Conservation (phyloP, 2,888 invertebrate species). For the Steinernema carpocapsae region DNA sequence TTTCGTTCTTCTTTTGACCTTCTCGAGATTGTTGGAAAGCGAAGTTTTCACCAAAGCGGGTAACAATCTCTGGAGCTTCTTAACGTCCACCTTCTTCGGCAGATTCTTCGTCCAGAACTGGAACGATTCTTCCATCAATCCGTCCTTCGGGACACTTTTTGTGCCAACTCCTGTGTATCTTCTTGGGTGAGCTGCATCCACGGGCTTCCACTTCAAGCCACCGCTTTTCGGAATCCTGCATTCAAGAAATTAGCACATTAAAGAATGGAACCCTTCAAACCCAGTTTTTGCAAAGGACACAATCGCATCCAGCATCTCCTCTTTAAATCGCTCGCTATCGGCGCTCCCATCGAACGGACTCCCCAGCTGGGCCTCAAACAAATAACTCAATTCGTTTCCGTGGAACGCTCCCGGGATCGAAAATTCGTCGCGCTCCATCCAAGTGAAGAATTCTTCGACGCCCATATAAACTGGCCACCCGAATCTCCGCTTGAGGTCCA, state of each 20-base stretch:
- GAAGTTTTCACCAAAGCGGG: neutral
- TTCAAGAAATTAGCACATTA: neutral
- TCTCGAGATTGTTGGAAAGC: too few species aligned
- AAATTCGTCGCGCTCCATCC: neutral
- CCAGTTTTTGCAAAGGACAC: neutral
- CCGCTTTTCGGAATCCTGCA: neutral
- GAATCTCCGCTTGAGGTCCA: neutral
- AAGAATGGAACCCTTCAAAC: neutral
- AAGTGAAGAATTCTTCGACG: neutral
- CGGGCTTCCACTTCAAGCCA: neutral
- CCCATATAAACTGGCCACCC: neutral
- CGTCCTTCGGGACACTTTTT: neutral
- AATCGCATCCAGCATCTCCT: neutral
- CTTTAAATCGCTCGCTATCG: neutral
- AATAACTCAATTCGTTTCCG: constrained; percentile 1
- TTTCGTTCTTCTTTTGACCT: too few species aligned
- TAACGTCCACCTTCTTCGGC: neutral
- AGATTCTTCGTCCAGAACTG: neutral
- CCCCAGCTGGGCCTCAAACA: neutral
- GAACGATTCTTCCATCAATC: neutral
- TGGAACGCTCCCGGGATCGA: neutral
- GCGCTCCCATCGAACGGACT: neutral
- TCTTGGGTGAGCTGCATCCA: neutral
- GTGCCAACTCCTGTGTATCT: neutral
- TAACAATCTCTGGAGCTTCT: neutral